Base-by-base conservation (phyloP, 2,888 invertebrate species). In the Gymnocheta viridis region DNA sequence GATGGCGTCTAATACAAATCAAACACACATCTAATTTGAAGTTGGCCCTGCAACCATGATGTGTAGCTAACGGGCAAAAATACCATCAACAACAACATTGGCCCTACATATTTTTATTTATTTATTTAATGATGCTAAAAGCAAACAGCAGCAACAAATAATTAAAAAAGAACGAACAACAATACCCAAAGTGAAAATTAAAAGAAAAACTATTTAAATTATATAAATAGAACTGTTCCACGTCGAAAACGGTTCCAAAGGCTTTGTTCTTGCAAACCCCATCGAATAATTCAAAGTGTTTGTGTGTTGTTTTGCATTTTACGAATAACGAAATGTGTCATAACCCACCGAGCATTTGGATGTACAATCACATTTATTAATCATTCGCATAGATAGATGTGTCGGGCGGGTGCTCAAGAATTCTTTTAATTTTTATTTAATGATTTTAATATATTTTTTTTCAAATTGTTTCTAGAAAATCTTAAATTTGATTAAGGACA, bases 1-100 rank as follows among this genome's bases (percentile, higher is more conserved):
- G 78, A 66, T 80, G 78, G 79, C 79, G 79, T 80, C 72, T 80
- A 73, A 72, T 47, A 17, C 27, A 54, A 58, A 66, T 66, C 60
- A 78, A 78, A 69, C 22, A 27, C 17, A 56, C 58, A 60, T 35
- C 49, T 60, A 69, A 51, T 69, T 78, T 14, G n/a, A 62, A 69
- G 19, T 67, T 76, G 49, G 66, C 41, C 35, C 58, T 58, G 60
- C 67, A 70, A n/a, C 44, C 35, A 54, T 22, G 14, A 64, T 38
- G 41, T 77, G 70, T 77, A 78, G 27, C 77, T 58, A 82, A 82
- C 62, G 14, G 14, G 41, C 66, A 64, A 70, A 77, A 64, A 56
- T 38, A 51, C 60, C 29, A 56, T 47, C 19, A 41, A 49, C 47
- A 60, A 49, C 60, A 70, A 49, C 24, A 62, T 62, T 27, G 14